phyloP scores from a whole-genome alignment of 2,797 vertebrate species.

The Miichthys miiuy region DNA sequence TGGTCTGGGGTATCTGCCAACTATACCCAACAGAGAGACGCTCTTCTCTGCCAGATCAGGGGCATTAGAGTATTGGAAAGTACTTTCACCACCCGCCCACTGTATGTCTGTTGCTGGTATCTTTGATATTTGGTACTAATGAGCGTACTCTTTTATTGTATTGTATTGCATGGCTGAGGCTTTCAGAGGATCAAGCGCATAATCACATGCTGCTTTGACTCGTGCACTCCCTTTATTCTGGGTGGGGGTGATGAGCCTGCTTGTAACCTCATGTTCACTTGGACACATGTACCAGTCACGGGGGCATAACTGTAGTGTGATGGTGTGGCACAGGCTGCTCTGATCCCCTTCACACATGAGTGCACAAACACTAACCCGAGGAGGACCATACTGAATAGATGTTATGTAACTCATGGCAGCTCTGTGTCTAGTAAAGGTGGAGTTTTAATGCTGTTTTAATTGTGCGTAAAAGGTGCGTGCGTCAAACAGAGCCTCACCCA shows the following conservation, averaged over 20 bases:
- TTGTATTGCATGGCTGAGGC: conserved; percentile 12
- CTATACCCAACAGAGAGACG: too few species aligned
- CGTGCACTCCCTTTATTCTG: conserved; percentile 20
- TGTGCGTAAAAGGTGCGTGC: conserved; percentile 29
- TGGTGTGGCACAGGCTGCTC: conserved; percentile 11
- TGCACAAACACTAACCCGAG: conserved; percentile 44
- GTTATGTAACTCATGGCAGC: conserved; percentile 53
- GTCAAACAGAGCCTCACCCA: conserved; percentile 72
- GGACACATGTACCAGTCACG: not conserved
- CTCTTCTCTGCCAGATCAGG: not conserved
- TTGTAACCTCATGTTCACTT: not conserved
- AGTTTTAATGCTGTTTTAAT: not conserved
- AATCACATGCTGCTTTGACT: conserved; percentile 48
- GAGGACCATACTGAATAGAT: not conserved
- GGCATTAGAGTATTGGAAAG: not conserved
- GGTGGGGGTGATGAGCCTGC: conserved; percentile 7
- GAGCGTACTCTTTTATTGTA: conserved; percentile 25
- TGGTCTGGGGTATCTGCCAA: not conserved
- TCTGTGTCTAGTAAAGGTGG: not conserved
- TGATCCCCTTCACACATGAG: conserved; percentile 57
- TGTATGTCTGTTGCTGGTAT: not conserved
- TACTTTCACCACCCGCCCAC: not conserved
- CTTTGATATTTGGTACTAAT: conserved; percentile 14
- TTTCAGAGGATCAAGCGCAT: conserved; percentile 51
- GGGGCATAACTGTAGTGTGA: not conserved